Conservation (phyloP, 2,113 vertebrate genomes). For the Toxostoma redivivum region DNA sequence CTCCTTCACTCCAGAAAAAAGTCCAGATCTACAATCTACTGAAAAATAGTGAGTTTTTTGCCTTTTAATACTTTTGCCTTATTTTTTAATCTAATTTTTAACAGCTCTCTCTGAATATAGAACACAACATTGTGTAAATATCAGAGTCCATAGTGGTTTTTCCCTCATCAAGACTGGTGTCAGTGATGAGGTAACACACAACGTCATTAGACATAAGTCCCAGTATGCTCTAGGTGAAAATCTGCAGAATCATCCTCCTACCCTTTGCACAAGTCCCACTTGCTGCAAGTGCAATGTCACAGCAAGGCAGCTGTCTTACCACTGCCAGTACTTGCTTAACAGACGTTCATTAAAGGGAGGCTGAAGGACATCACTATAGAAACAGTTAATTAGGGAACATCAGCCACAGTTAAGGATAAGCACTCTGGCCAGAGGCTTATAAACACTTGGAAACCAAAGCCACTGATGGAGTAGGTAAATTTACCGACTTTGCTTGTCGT, state of each 20-base stretch:
- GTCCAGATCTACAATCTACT: background rate
- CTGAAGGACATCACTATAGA: conserved; percentile 10
- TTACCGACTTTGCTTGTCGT: background rate
- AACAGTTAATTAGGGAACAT: conserved; percentile 9
- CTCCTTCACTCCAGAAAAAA: background rate
- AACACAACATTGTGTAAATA: background rate
- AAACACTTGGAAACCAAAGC: background rate
- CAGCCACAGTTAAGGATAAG: background rate
- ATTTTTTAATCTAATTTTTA: background rate
- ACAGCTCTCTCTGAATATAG: background rate
- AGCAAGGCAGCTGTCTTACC: background rate
- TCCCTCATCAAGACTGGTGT: background rate
- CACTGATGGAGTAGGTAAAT: background rate
- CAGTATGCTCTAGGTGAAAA: background rate
- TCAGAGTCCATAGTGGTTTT: background rate
- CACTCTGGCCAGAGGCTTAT: background rate
- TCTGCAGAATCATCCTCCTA: background rate
- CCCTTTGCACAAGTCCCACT: background rate
- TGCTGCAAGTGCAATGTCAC: background rate
- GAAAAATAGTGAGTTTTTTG: background rate
- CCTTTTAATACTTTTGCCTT: background rate
- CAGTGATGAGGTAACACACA: background rate
- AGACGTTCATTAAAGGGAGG: background rate
- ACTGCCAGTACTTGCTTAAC: background rate
- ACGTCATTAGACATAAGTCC: background rate